Base-by-base conservation (phyloP, 2,113 vertebrate species). In the Oxyura jamaicensis region DNA sequence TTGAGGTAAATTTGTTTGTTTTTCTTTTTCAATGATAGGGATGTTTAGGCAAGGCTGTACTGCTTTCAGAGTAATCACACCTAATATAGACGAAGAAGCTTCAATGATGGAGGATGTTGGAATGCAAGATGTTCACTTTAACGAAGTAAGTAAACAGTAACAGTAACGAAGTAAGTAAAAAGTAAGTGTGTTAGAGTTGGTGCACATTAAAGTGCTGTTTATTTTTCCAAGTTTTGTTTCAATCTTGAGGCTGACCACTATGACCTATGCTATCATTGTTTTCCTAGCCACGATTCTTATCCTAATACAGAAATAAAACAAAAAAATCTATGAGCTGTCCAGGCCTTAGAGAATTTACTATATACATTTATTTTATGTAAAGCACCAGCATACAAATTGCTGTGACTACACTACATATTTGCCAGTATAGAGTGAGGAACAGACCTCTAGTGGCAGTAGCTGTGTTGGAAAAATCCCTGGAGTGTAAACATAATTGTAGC, bases 31-130 rank as follows among this genome's bases (percentile, higher is more conserved):
- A 19, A 72, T 86, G 41, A 14, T 78, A 99, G 99, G 99, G 67
- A 99, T 99, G 98, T 99, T 99, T 93, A 99, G 98, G 80, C 99
- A 99, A 96, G 99, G 99, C n/a, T 99, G 99, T 95, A 98, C 98
- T 19, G 98, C 99, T 7, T 99, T 99, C 96, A 98, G 98, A 72
- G 99, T 99, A 75, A 98, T 99, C 65, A 99, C 99, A 46, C 99
- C 99, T 7, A 99, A 99, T 96, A 99, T 99, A n/a, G 99, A 99
- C 23, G 99, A 99, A 95, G 99, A 99, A 88, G 99, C 98, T 31
- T 99, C 99, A 28, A 99, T 99, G 99, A 99, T 99, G 99, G 99
- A 99, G 96, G 99, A 99, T 36, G 99, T 99, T 4, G 99, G 99
- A 62, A 99, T 99, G 99, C 99, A 99, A 97, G 99, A 99, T 31